phyloP scores from a whole-genome alignment of 1,140 invertebrate species.

The Scaptomyza graminum region DNA sequence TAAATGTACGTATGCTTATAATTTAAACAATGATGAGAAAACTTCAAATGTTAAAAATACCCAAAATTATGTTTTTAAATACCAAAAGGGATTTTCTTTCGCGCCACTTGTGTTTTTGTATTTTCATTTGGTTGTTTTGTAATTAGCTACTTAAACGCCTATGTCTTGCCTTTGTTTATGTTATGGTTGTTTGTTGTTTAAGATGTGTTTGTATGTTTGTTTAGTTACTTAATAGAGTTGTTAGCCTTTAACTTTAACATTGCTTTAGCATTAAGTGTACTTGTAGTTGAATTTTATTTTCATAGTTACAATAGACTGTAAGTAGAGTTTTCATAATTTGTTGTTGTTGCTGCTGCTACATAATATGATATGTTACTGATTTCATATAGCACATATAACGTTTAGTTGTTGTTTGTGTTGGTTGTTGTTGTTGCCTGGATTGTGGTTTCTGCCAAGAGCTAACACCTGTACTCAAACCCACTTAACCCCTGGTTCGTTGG shows the following conservation, averaged over 20 bases:
- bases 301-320: slow-evolving; percentile 57
- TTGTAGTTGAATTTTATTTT: slow-evolving; percentile 56
- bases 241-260: slow-evolving; percentile 54
- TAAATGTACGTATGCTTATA: slow-evolving; percentile 48
- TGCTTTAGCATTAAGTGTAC: slow-evolving; percentile 57
- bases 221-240: slow-evolving; percentile 22
- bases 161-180: slow-evolving; percentile 41
- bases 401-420: slow-evolving; percentile 23
- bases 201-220: slow-evolving; percentile 20
- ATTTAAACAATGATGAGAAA: slow-evolving; percentile 37
- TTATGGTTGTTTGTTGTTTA: slow-evolving; percentile 39
- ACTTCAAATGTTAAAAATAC: slow-evolving; percentile 14
- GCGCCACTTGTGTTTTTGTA: slow-evolving; percentile 3
- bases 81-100: slow-evolving; percentile 1
- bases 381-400: slow-evolving; percentile 57
- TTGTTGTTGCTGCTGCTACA: slow-evolving; percentile 57
- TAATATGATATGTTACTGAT: slow-evolving; percentile 82
- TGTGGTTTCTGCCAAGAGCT: slow-evolving; percentile 13
- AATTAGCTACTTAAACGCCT: slow-evolving; percentile 51
- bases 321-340: slow-evolving; percentile 9
- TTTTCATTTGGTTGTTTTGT: slow-evolving; percentile 12
- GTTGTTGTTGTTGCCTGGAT: slow-evolving; percentile 10
- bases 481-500: slow-evolving; percentile 49
- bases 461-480: slow-evolving; percentile 19
- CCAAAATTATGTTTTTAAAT: background rate